Evolutionary conservation across 2,888 invertebrate genomes (phyloP).

Genomic region (Drosophila monieri): DNA sequence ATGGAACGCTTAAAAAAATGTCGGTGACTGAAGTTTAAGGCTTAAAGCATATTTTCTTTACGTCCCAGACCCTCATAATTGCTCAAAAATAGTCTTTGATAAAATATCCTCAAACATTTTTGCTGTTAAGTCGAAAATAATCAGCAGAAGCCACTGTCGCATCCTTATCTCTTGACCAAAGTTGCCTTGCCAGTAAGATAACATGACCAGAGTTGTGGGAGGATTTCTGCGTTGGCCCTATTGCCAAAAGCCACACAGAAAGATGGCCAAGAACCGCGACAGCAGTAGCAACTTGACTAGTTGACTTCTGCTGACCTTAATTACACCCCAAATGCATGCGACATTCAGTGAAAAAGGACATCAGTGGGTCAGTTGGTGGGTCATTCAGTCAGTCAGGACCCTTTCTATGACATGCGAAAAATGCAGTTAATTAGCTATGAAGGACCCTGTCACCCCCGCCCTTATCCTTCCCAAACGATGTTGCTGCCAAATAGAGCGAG

Average conservation of each 20-base stretch:
- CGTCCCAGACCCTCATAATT: not conserved
- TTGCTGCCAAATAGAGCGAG: conserved; percentile 25
- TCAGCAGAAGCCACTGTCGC: conserved; percentile 3
- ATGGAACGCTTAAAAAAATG: conserved; percentile 13
- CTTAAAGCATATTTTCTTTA: not conserved
- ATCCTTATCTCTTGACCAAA: conserved; percentile 46
- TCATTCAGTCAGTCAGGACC: conserved; percentile 20
- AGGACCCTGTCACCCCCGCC: conserved; percentile 43
- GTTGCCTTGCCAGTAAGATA: conserved; percentile 36
- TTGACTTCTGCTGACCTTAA: conserved; percentile 71
- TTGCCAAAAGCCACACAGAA: conserved; percentile 17
- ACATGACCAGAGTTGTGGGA: conserved; percentile 10
- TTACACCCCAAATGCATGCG: conserved; percentile 66
- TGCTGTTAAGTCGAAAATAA: not conserved
- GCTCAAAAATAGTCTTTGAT: not conserved
- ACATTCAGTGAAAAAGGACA: conserved; percentile 49
- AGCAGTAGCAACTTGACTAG: conserved; percentile 56
- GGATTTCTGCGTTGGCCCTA: conserved; percentile 20
- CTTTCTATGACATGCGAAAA: conserved; percentile 63
- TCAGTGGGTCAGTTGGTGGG: conserved; percentile 20
- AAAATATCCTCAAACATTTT: conserved; percentile 1
- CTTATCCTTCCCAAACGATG: not conserved
- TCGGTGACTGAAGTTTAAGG: too few relatives aligned
- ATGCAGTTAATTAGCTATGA: conserved; percentile 72
- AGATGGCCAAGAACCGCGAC: conserved; percentile 23